phyloP scores from a whole-genome alignment of 2,888 invertebrate species.

The Petrolisthes manimaculis region DNA sequence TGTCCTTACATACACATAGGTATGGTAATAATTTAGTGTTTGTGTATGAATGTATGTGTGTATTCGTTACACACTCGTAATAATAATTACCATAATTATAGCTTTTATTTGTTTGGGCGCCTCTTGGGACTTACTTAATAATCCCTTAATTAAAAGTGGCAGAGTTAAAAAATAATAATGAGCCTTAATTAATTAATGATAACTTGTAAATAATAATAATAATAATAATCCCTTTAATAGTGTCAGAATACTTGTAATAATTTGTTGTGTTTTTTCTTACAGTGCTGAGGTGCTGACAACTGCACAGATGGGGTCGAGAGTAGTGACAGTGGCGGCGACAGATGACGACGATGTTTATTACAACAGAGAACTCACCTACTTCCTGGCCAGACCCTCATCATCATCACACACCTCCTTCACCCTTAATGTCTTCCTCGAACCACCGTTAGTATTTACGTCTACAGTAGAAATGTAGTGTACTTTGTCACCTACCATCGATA shows the following conservation, averaged over 20 bases:
- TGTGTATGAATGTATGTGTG: not conserved
- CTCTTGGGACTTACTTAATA: no score
- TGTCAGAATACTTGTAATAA: not conserved
- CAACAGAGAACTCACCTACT: slow-evolving; percentile 34
- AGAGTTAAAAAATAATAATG: not conserved
- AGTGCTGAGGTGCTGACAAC: slow-evolving; percentile 44
- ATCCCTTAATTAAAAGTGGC: not conserved
- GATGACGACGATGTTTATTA: slow-evolving; percentile 40
- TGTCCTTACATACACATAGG: not conserved
- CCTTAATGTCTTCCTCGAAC: slow-evolving; percentile 33
- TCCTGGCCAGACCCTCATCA: slow-evolving; percentile 4
- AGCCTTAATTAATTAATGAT: not conserved
- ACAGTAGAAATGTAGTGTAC: no score
- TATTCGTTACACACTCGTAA: no score
- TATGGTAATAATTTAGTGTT: not conserved
- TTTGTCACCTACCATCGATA: no score
- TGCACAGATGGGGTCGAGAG: slow-evolving; percentile 18
- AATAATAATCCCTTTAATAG: not conserved
- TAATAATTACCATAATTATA: no score
- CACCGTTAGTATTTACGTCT: slow-evolving; percentile 35
- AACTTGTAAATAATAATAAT: no score
- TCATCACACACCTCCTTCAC: not conserved
- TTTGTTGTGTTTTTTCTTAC: not conserved
- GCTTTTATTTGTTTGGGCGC: no score
- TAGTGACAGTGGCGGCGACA: slow-evolving; percentile 28